These are phyloP conservation scores for Nothura maculosa DNA, from an alignment of 2,797 vertebrate genomes.

Conservation along the genomic window DNA sequence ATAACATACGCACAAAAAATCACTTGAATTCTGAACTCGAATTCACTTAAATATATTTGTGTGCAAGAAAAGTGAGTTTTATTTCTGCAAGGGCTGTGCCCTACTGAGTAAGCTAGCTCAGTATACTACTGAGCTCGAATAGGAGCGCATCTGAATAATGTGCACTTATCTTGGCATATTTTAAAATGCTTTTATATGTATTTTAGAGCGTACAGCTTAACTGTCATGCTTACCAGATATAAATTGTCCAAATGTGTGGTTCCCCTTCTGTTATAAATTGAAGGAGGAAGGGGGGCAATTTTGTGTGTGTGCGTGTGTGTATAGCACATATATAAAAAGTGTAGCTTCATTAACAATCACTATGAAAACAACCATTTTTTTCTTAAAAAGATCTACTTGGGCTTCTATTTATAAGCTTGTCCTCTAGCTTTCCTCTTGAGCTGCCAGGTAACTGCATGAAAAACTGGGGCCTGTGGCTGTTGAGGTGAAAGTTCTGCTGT, in stretches of 20 bases:
- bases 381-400: not conserved
- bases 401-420: not conserved
- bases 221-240: not conserved
- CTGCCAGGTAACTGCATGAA: not conserved
- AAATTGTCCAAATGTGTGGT: not conserved
- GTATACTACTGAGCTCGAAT: not conserved
- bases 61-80: not conserved
- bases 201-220: not conserved
- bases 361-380: not conserved
- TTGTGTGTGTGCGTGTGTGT: too few relatives aligned
- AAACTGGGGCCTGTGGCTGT: not conserved
- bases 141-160: not conserved
- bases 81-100: not conserved
- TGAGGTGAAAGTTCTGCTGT: not conserved
- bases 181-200: too few relatives aligned
- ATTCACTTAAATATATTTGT: not conserved
- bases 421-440: not conserved
- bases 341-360: not conserved
- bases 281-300: not conserved
- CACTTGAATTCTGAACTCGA: too few relatives aligned
- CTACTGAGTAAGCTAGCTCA: not conserved
- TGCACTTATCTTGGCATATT: not conserved
- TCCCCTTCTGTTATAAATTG: not conserved
- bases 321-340: not conserved
- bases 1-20: not conserved